Conservation (phyloP, 2,888 invertebrate genomes). For the Plebejus anna region DNA sequence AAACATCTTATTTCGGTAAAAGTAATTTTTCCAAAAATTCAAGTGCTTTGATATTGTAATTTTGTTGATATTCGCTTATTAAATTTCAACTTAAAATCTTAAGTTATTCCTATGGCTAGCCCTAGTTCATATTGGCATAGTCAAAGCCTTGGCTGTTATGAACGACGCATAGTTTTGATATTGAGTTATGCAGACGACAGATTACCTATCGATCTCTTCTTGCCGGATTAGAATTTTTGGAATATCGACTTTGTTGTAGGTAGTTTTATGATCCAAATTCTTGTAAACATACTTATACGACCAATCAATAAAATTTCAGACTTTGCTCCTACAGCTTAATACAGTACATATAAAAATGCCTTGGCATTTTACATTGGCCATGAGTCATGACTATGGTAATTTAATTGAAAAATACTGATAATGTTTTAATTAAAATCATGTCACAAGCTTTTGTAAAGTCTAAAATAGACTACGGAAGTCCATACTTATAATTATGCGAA, state of each 20-base stretch:
- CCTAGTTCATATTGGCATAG: neutral
- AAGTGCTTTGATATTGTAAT: too few relatives aligned
- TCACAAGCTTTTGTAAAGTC: too few relatives aligned
- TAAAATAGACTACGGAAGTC: too few relatives aligned
- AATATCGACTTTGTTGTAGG: constrained; percentile 36
- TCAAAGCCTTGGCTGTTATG: constrained; percentile 39
- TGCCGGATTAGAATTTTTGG: constrained; percentile 35
- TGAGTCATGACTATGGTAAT: too few relatives aligned
- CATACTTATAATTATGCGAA: neutral
- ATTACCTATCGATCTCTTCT: constrained; percentile 43
- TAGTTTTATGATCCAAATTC: neutral
- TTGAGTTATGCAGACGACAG: constrained; percentile 73
- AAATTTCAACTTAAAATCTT: neutral
- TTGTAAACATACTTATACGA: neutral
- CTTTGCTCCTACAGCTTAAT: neutral
- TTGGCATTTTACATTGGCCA: neutral
- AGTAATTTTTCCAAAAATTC: too few relatives aligned
- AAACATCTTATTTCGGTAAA: neutral
- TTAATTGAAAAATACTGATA: too few relatives aligned
- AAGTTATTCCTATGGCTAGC: neutral
- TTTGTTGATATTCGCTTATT: neutral
- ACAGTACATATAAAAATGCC: neutral
- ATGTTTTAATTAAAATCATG: too few relatives aligned
- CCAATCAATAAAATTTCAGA: neutral
- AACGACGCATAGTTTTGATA: constrained; percentile 66